These are phyloP conservation scores for Eilema sororculum DNA, from an alignment of 2,888 invertebrate species.

Conservation along the genomic window DNA sequence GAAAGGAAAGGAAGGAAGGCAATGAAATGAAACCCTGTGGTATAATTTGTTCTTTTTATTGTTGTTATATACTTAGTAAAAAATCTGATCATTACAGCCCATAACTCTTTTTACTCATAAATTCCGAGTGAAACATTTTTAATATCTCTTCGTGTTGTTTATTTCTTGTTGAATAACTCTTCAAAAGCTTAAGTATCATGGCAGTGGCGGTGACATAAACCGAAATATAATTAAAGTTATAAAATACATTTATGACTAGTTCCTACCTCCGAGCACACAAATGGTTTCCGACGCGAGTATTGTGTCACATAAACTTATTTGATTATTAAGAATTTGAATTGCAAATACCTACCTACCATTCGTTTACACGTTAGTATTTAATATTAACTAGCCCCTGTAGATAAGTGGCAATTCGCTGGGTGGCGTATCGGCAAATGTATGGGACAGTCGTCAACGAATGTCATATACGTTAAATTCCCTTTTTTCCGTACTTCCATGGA, in stretches of 20 bases:
- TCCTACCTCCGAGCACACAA: conserved; percentile 30
- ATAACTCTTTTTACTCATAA: conserved; percentile 8
- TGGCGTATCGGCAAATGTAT: too few relatives aligned
- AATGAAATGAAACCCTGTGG: too few relatives aligned
- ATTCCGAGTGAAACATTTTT: conserved; percentile 5
- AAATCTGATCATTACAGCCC: neutral
- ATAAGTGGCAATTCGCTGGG: too few relatives aligned
- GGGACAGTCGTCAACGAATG: too few relatives aligned
- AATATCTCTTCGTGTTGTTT: conserved; percentile 13
- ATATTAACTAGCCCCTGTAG: too few relatives aligned
- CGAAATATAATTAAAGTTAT: conserved; percentile 39
- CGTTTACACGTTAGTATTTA: neutral
- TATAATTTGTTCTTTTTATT: too few relatives aligned
- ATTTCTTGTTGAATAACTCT: conserved; percentile 11
- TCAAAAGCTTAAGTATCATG: conserved; percentile 17
- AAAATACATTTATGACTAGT: conserved; percentile 41
- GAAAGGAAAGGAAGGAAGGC: too few relatives aligned
- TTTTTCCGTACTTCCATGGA: too few relatives aligned
- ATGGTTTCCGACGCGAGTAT: conserved; percentile 8
- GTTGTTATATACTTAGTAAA: neutral
- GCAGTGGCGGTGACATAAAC: conserved; percentile 20
- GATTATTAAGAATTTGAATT: neutral
- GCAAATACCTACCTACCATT: conserved; percentile 3
- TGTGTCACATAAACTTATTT: conserved; percentile 11
- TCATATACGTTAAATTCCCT: too few relatives aligned